phyloP scores from a whole-genome alignment of 2,888 invertebrate genomes.

The Sminthurides aquaticus region DNA sequence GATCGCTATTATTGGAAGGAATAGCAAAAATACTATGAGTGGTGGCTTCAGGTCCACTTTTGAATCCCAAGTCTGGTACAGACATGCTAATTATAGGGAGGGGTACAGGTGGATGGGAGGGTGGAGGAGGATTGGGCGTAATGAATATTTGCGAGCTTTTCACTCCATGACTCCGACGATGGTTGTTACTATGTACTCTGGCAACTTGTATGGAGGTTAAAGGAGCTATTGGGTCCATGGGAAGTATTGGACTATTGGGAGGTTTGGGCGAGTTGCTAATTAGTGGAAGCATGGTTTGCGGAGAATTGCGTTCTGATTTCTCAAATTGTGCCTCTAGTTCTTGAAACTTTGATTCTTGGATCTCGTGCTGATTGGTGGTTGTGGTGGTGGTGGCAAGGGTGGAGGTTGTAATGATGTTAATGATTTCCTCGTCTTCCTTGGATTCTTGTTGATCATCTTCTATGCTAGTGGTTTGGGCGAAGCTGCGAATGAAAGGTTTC shows the following conservation, averaged over 20 bases:
- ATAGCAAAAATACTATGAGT: constrained; percentile 19
- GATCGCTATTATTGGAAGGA: constrained; percentile 10
- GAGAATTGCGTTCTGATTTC: neutral
- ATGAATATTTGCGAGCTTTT: neutral
- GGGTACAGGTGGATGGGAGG: constrained; percentile 10
- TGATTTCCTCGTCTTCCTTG: neutral
- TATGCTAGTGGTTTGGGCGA: neutral
- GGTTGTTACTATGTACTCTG: constrained; percentile 23
- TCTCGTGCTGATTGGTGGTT: too few relatives aligned
- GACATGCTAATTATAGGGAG: constrained; percentile 14
- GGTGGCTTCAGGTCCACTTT: constrained; percentile 12
- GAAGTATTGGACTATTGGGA: neutral
- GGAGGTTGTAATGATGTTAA: neutral
- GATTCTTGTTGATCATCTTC: neutral
- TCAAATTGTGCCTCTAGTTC: too few relatives aligned
- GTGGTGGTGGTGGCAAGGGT: neutral
- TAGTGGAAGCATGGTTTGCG: neutral
- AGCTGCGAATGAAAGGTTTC: neutral
- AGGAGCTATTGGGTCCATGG: neutral
- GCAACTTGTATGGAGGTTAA: constrained; percentile 35
- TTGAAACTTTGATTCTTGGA: neutral
- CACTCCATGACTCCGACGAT: neutral
- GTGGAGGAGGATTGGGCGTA: neutral
- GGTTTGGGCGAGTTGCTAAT: neutral
- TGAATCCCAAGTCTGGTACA: constrained; percentile 13